Evolutionary conservation across 2,113 vertebrate genomes (phyloP), one percentile per base, ranked within the genome.

Genomic region (Mormoops blainvillei): DNA sequence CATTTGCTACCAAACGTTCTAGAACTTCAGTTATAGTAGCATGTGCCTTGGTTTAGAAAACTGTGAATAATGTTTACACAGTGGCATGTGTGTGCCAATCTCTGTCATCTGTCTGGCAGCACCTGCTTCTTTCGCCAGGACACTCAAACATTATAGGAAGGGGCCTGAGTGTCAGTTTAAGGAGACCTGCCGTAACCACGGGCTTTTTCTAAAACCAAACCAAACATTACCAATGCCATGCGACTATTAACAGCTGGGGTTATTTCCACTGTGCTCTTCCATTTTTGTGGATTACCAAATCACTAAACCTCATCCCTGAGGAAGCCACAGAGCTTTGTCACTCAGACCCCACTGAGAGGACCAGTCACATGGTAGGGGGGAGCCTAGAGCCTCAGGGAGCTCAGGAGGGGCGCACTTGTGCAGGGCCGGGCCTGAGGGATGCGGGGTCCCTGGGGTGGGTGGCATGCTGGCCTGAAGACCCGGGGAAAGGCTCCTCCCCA

Each of bases 181-280:
- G 38, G 58, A 45, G 52, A 22, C 52, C 80, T 13, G 33, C 13
- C 7, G 5, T 6, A 8, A 15, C 84, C 71, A 14, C 0, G 0
- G 63, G 33, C 68, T 41, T 9, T 19, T 50, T 50, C 87, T 22
- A 14, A 94, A 81, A 15, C 22, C 0, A 10, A 84, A 52, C 52
- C 31, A 54, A 38, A 16, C 3, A 0, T 7, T 0, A 1, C 85
- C 7, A 0, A 0, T 0, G 58, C 26, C 7, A 0, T 0, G 5
- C 0, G 5, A 0, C 0, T 2, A 2, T 7, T 20, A 1, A 19
- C 41, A 8, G 7, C 19, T 3, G 31, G 13, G 77, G 28, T 0
- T 0, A 26, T 5, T 26, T 78, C 45, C 13, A 26, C 81, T 33
- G 33, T 9, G 41, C 43, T 33, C 36, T 43, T 33, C 54, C 22